These are phyloP conservation scores for Malachius bipustulatus DNA, from an alignment of 2,888 invertebrate genomes.

Conservation along the genomic window DNA sequence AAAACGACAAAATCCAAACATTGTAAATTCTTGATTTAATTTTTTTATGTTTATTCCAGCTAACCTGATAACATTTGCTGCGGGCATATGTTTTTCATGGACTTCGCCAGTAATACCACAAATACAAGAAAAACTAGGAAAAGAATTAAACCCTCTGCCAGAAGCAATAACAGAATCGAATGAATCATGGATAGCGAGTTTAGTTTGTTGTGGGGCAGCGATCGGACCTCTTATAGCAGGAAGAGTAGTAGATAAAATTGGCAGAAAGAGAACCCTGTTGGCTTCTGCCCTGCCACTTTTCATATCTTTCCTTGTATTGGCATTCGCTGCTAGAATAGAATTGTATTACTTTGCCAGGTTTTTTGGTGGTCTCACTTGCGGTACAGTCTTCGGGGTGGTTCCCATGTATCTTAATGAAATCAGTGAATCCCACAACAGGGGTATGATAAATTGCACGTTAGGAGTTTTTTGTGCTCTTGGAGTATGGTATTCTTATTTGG, in stretches of 20 bases:
- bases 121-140: constrained; percentile 16
- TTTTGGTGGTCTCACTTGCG: constrained; percentile 50
- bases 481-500: constrained; percentile 39
- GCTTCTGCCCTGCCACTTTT: constrained; percentile 50
- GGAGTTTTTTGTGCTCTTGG: constrained; percentile 57
- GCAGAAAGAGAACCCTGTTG: constrained; percentile 54
- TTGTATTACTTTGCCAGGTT: constrained; percentile 44
- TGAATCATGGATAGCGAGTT: constrained; percentile 62
- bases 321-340: constrained; percentile 39
- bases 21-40: no score
- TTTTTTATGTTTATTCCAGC: no score
- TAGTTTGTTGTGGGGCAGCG: constrained; percentile 52
- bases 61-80: constrained; percentile 34
- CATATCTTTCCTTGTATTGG: constrained; percentile 42
- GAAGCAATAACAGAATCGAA: constrained; percentile 41
- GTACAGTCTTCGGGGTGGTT: constrained; percentile 51
- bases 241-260: constrained; percentile 50
- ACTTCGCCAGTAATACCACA: constrained; percentile 25
- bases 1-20: no score
- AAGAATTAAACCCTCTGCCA: constrained; percentile 17
- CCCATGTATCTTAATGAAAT: constrained; percentile 79
- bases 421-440: constrained; percentile 60
- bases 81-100: constrained; percentile 37
- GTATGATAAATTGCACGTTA: constrained; percentile 64
- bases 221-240: constrained; percentile 60